Evolutionary conservation across 2,113 vertebrate genomes (phyloP).

Genomic region (Platycercus adscitus): DNA sequence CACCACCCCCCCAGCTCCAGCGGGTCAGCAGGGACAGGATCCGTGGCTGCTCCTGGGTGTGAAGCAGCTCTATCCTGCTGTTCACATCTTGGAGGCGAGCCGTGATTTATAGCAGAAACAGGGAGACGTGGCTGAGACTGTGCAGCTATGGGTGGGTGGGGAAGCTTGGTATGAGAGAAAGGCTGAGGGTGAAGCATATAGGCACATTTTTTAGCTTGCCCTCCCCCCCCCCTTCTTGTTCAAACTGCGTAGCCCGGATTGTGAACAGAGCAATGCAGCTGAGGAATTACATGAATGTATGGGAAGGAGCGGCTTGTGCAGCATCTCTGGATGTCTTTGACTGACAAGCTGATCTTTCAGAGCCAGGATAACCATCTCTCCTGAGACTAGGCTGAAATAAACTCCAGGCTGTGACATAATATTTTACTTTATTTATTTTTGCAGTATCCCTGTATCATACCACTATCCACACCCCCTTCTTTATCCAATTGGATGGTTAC

Average conservation of each 20-base stretch:
- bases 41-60: not conserved
- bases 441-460: not conserved
- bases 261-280: not conserved
- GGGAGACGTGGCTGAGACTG: not conserved
- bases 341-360: not conserved
- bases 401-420: not conserved
- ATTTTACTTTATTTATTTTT: not conserved
- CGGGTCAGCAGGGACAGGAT: not conserved
- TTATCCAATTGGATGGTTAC: not conserved
- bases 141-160: not conserved
- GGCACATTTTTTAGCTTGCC: not conserved
- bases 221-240: not conserved
- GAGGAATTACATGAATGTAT: conserved; percentile 63
- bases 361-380: not conserved
- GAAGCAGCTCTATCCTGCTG: not conserved
- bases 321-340: conserved; percentile 15
- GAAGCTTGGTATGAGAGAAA: conserved; percentile 48
- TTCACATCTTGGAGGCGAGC: not conserved
- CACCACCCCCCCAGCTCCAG: not conserved
- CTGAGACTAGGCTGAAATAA: not conserved
- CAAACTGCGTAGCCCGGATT: not conserved
- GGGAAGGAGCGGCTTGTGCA: conserved; percentile 42
- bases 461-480: fast-evolving
- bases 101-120: not conserved
- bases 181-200: conserved; percentile 8